phyloP scores from a whole-genome alignment of 2,888 invertebrate species.

The Melanchra persicariae region DNA sequence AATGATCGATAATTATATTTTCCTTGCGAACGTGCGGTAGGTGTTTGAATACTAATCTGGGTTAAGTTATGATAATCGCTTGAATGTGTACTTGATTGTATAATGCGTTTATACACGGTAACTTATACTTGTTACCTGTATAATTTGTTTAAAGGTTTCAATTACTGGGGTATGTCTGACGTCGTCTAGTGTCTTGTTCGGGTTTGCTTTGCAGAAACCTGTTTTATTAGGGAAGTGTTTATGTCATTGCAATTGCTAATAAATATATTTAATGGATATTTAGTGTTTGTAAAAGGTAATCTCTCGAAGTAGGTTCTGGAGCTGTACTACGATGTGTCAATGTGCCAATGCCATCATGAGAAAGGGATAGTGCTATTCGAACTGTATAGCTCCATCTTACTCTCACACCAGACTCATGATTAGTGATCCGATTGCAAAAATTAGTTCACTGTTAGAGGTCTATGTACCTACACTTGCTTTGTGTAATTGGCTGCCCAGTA shows the following conservation, averaged over 20 bases:
- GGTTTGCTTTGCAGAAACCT: neutral
- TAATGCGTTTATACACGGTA: constrained; percentile 48
- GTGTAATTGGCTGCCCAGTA: no score
- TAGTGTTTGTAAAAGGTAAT: no score
- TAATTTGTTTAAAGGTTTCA: constrained; percentile 44
- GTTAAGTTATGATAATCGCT: constrained; percentile 61
- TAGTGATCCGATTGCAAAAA: no score
- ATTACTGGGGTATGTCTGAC: constrained; percentile 14
- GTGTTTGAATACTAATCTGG: constrained; percentile 61
- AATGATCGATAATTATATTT: constrained; percentile 65
- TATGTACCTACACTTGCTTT: no score
- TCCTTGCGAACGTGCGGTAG: constrained; percentile 55
- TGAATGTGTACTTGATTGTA: constrained; percentile 54
- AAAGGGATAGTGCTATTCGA: no score
- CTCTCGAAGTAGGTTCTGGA: no score
- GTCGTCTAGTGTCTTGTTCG: neutral
- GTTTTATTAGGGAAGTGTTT: neutral
- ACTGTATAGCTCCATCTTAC: no score
- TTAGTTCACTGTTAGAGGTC: no score
- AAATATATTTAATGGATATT: no score
- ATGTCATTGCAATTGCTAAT: neutral
- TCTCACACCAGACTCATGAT: no score
- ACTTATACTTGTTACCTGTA: constrained; percentile 42
- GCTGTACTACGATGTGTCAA: no score
- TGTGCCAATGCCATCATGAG: no score